Evolutionary conservation across 2,888 invertebrate species (phyloP), one percentile per base, ranked within the genome.

Genomic region (Busseola fusca): DNA sequence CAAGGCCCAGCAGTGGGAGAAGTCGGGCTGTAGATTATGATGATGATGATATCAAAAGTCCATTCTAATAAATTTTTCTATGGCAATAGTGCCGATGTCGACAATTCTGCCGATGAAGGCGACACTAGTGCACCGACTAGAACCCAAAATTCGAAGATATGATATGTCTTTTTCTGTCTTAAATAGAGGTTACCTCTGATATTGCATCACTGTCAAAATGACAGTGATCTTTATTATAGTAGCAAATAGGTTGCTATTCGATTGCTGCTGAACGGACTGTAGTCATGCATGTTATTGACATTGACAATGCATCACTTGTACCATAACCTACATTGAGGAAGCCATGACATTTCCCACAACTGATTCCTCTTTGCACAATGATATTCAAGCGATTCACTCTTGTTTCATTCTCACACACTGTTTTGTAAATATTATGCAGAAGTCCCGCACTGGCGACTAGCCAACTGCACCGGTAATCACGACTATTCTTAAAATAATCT

Each of bases 361-460:
- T 79, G 62, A 74, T 68, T 58, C 72, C 21, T 64, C 25, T 34
- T 48, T 7, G 7, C n/a, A 57, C 58, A 66, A 57, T 57, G 58
- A 45, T 48, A 67, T 50, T 40, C 48, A 21, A 10, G 64, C 52
- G 66, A 69, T 59, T 6, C 27, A 37, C 18, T 62, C 16, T 27
- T 77, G 27, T 63, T n/a, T 54, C 9, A 10, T 68, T 58, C 50
- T 57, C 80, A 62, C 25, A 56, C 57, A 30, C 12, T 56, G 40
- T 58, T 75, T 56, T 57, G 27, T 80, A 77, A 81, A 77, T 65
- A 76, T 60, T 62, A 56, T 67, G 25, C 42, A 67, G n/a, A 34
- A 56, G 21, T 68, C 57, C 62, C 65, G 52, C 58, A 9, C 65
- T 48, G 74, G 64, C 45, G 59, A 30, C 27, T 40, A 57, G 67